These are phyloP conservation scores for Drosophila nannoptera DNA, from an alignment of 1,140 invertebrate genomes.

Conservation along the genomic window DNA sequence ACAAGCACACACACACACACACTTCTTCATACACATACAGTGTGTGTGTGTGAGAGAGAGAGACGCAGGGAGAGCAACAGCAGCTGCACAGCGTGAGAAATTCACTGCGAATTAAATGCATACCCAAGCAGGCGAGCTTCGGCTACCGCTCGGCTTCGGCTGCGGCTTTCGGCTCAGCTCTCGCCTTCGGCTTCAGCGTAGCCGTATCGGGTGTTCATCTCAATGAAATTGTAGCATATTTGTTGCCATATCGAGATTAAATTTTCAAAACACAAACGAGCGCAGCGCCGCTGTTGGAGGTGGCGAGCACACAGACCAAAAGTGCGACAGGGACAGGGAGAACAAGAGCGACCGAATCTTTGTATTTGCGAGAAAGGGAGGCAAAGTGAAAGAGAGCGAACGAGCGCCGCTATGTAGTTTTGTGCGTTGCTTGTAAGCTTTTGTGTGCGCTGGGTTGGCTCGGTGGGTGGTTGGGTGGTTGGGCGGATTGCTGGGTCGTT, in stretches of 20 bases:
- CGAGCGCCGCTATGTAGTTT: slow-evolving; percentile 1
- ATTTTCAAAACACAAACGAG: slow-evolving; percentile 78
- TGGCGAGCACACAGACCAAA: slow-evolving; percentile 27
- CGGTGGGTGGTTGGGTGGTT: slow-evolving; percentile 51
- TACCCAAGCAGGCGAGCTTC: slow-evolving; percentile 35
- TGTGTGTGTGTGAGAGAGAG: no score
- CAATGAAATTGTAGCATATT: slow-evolving; percentile 78
- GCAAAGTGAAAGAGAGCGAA: slow-evolving; percentile 5
- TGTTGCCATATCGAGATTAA: slow-evolving; percentile 78
- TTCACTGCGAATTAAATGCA: slow-evolving; percentile 63
- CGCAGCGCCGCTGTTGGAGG: slow-evolving; percentile 49
- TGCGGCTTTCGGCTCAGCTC: slow-evolving; percentile 13
- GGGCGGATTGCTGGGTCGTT: slow-evolving; percentile 48
- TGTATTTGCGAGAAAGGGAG: slow-evolving; percentile 26
- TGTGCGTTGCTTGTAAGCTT: slow-evolving; percentile 66
- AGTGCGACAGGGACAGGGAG: not conserved
- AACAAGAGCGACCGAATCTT: not conserved
- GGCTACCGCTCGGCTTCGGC: slow-evolving; percentile 11
- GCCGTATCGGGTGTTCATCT: slow-evolving; percentile 76
- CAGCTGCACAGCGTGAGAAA: slow-evolving; percentile 73
- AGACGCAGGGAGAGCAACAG: slow-evolving; percentile 28
- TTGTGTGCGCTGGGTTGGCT: slow-evolving; percentile 43
- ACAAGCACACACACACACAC: slow-evolving; percentile 23
- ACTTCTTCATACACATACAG: no score
- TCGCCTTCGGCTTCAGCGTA: slow-evolving; percentile 34